A percentile compares a stretch with the other conserved stretches of the same genome.
phyloP scores from a whole-genome alignment of 2,113 vertebrate genomes.

The Drymodes brunneopygia region DNA sequence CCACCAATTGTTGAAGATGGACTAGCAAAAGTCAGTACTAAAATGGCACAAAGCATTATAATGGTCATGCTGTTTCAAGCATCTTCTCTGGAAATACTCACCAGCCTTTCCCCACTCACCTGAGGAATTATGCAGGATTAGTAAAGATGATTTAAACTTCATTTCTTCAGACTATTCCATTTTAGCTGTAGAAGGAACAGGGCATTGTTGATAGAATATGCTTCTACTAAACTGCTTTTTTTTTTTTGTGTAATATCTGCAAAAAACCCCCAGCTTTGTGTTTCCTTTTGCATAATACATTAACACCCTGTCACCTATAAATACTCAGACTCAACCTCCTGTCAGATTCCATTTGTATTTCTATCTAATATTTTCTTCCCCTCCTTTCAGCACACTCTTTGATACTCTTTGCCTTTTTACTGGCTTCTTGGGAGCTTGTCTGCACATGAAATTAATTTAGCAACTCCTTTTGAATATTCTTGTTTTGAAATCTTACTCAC shows the following conservation, averaged over 20 bases:
- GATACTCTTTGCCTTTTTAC: background rate
- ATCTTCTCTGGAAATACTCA: background rate
- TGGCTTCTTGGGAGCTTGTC: background rate
- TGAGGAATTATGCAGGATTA: background rate
- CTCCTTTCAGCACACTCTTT: background rate
- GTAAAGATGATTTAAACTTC: background rate
- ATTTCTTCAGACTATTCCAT: background rate
- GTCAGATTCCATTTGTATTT: slow-evolving; percentile 16
- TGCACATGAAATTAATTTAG: background rate
- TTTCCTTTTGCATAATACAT: background rate
- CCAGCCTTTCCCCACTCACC: background rate
- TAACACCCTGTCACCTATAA: slow-evolving; percentile 7
- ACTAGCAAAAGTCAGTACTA: background rate
- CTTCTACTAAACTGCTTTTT: background rate
- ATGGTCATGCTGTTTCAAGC: background rate
- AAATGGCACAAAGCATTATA: background rate
- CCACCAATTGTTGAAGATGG: background rate
- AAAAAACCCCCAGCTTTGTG: background rate
- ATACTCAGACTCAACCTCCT: background rate
- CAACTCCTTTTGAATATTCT: background rate
- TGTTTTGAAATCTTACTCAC: background rate
- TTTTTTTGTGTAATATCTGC: background rate
- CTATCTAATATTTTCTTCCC: background rate
- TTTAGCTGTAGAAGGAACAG: background rate
- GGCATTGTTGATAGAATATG: background rate